Percentiles rank a stretch among this genome's conserved stretches.
Evolutionary conservation across 2,888 invertebrate species (phyloP).

Genomic region (Coelinius sp.): DNA sequence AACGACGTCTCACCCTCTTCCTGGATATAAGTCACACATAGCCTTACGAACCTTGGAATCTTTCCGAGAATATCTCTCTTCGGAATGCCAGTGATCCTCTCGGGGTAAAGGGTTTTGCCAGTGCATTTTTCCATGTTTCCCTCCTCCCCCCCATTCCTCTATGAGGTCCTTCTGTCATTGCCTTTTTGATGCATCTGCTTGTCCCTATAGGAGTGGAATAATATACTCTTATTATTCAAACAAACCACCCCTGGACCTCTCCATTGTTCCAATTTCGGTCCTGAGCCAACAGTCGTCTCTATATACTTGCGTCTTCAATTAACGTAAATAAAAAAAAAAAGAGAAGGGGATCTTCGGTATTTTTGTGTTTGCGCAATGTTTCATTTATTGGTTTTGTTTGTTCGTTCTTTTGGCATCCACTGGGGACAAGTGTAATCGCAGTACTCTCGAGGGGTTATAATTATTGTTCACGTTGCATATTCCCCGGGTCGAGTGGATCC

Average conservation of each 20-base stretch:
- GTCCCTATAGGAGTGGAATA: constrained; percentile 54
- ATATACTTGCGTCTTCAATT: constrained; percentile 10
- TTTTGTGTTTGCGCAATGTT: constrained; percentile 21
- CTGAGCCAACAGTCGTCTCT: constrained; percentile 11
- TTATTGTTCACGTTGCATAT: constrained; percentile 48
- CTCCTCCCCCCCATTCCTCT: not conserved
- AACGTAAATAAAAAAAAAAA: not conserved
- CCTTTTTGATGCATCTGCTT: constrained; percentile 40
- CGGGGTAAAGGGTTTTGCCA: constrained; percentile 22
- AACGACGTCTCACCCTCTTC: constrained; percentile 62
- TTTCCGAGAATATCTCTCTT: constrained; percentile 16
- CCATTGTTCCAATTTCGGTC: constrained; percentile 27
- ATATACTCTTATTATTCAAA: constrained; percentile 66
- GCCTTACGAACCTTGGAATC: not conserved
- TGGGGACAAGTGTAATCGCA: constrained; percentile 9
- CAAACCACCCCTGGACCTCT: constrained; percentile 48
- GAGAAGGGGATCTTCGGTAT: not conserved
- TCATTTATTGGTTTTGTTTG: constrained; percentile 29
- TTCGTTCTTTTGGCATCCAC: constrained; percentile 13
- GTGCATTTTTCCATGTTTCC: not conserved
- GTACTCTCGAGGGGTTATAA: constrained; percentile 35
- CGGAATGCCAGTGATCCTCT: constrained; percentile 11
- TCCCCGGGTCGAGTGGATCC: constrained; percentile 36
- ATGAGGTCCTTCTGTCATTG: constrained; percentile 3
- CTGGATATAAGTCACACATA: constrained; percentile 31